These are phyloP conservation scores for Drosophila miranda DNA, from an alignment of 1,140 invertebrate species.

Conservation along the genomic window DNA sequence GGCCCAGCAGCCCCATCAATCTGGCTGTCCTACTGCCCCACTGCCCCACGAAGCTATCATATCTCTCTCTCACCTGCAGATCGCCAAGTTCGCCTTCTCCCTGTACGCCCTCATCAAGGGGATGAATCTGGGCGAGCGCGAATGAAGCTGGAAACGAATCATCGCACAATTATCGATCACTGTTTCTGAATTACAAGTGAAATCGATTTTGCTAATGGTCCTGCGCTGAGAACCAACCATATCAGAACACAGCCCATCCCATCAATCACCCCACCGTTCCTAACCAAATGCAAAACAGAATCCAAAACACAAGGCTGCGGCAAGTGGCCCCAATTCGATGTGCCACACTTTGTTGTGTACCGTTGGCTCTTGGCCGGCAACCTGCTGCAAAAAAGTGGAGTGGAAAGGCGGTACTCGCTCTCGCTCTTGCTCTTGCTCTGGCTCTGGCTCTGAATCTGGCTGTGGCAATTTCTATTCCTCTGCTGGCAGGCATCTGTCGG, in stretches of 20 bases:
- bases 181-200: slow-evolving; percentile 28
- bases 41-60: too few relatives aligned
- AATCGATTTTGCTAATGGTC: slow-evolving; percentile 35
- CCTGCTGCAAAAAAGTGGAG: slow-evolving; percentile 68
- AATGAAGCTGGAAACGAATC: slow-evolving; percentile 2
- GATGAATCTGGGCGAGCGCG: slow-evolving; percentile 52
- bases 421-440: slow-evolving; percentile 12
- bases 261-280: neutral
- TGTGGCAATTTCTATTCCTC: slow-evolving; percentile 19
- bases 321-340: slow-evolving; percentile 52
- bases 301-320: neutral
- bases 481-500: too few relatives aligned
- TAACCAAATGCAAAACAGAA: slow-evolving; percentile 14
- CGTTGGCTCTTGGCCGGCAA: slow-evolving; percentile 30
- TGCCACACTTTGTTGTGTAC: slow-evolving; percentile 40
- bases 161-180: neutral
- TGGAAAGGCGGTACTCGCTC: slow-evolving; percentile 59
- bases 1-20: slow-evolving; percentile 57
- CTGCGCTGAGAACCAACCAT: slow-evolving; percentile 12
- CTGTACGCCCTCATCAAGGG: slow-evolving; percentile 60
- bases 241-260: slow-evolving; percentile 1
- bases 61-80: slow-evolving; percentile 19
- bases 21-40: slow-evolving; percentile 5
- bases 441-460: slow-evolving; percentile 19
- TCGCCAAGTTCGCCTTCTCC: slow-evolving; percentile 63